Percentiles rank a stretch among this genome's conserved stretches.
Evolutionary conservation across 2,888 invertebrate genomes (phyloP).

Genomic region (Thelaira solivaga): DNA sequence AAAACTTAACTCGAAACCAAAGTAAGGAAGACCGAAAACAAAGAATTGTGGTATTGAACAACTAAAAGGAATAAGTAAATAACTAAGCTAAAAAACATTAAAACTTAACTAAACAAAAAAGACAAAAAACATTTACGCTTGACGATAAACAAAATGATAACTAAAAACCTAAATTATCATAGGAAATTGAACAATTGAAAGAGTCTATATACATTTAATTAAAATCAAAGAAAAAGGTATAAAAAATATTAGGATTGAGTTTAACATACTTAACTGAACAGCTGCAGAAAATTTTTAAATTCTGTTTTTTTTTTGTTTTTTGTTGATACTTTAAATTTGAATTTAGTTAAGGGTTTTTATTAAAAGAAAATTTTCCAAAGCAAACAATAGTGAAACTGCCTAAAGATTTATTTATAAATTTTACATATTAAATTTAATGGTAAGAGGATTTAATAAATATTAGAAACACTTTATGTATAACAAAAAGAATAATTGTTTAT

Average conservation of each 20-base stretch:
- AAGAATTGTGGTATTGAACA: slow-evolving; percentile 22
- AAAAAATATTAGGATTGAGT: slow-evolving; percentile 39
- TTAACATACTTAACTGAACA: slow-evolving; percentile 19
- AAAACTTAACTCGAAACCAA: slow-evolving; percentile 38
- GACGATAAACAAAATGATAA: slow-evolving; percentile 42
- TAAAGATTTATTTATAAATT: slow-evolving; percentile 49
- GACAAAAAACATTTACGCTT: slow-evolving; percentile 56
- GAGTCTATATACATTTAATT: slow-evolving; percentile 17
- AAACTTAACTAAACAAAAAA: slow-evolving; percentile 33
- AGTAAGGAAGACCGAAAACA: slow-evolving; percentile 14
- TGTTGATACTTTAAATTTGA: slow-evolving; percentile 9
- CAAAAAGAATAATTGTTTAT: slow-evolving; percentile 5
- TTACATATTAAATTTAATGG: slow-evolving; percentile 40
- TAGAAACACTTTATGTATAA: slow-evolving; percentile 3
- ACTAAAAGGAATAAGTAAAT: slow-evolving; percentile 42
- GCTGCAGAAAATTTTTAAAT: not conserved
- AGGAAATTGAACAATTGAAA: slow-evolving; percentile 45
- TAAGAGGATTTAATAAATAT: slow-evolving; percentile 28
- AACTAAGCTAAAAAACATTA: slow-evolving; percentile 37
- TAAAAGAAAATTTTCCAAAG: slow-evolving; percentile 38
- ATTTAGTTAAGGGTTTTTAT: slow-evolving; percentile 10
- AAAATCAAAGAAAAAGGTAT: slow-evolving; percentile 1
- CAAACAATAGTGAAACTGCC: slow-evolving; percentile 61
- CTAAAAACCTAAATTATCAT: slow-evolving; percentile 20
- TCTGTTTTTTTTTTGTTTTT: not conserved